Conservation (phyloP, 1,140 invertebrate genomes). For the Magallana angulata region DNA sequence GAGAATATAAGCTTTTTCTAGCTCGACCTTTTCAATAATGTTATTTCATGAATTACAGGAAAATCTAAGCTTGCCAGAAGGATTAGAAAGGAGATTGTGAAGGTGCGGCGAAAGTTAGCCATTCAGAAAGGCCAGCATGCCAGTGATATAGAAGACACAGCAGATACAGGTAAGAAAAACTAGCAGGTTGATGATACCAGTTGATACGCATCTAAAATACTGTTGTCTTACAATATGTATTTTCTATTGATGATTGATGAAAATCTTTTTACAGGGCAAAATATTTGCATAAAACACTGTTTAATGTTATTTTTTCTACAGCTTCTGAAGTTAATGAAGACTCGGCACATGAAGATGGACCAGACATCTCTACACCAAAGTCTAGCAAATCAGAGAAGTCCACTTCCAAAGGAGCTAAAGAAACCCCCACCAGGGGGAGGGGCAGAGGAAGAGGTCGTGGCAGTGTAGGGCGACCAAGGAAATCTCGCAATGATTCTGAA, state of each 20-base stretch:
- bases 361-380: conserved; percentile 43
- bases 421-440: conserved; percentile 58
- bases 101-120: conserved; percentile 77
- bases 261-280: too few relatives aligned
- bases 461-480: conserved; percentile 62
- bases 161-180: conserved; percentile 65
- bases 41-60: conserved; percentile 57
- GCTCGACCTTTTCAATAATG: neutral
- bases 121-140: conserved; percentile 70
- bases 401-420: conserved; percentile 48
- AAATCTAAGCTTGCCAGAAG: conserved; percentile 74
- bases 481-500: conserved; percentile 70
- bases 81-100: conserved; percentile 78
- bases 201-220: too few relatives aligned
- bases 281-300: too few relatives aligned
- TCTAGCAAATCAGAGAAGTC: conserved; percentile 30
- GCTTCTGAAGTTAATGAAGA: conserved; percentile 60
- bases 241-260: too few relatives aligned
- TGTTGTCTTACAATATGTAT: too few relatives aligned
- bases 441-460: conserved; percentile 67
- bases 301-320: conserved; percentile 20
- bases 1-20: neutral
- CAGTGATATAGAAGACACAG: conserved; percentile 76
- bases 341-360: conserved; percentile 47
- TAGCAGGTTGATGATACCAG: too few relatives aligned